Conservation (phyloP, 1,140 invertebrate species). For the Pseudomyrmex flavicornis region DNA sequence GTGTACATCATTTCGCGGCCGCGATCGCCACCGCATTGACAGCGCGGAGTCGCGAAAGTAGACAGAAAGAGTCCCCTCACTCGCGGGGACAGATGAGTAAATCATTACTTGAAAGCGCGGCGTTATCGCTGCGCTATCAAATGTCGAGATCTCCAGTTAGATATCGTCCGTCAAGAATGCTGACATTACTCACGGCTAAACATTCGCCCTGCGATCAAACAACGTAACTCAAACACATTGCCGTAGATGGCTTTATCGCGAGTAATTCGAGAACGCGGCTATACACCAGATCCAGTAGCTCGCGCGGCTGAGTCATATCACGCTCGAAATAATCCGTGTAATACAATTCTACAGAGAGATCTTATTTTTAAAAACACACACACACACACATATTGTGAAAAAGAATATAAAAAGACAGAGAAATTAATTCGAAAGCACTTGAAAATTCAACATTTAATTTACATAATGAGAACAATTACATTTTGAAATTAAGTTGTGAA, state of each 20-base stretch:
- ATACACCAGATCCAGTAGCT: background rate
- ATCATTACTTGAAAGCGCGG: constrained; percentile 42
- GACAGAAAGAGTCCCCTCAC: constrained; percentile 33
- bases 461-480: no score
- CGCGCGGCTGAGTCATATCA: constrained; percentile 39
- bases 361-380: no score
- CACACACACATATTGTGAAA: no score
- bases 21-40: constrained; percentile 3
- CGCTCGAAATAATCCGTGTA: background rate
- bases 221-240: constrained; percentile 62
- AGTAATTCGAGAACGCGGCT: constrained; percentile 54
- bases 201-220: constrained; percentile 63
- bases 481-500: no score
- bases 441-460: no score
- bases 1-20: constrained; percentile 31
- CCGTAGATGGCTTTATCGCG: constrained; percentile 40
- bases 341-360: no score
- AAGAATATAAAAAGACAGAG: no score
- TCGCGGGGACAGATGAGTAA: constrained; percentile 59
- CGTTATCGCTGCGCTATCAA: constrained; percentile 13
- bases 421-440: no score
- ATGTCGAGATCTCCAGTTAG: constrained; percentile 22
- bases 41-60: constrained; percentile 20
- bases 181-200: constrained; percentile 65
- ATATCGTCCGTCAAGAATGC: constrained; percentile 58